Evolutionary conservation across 2,113 vertebrate genomes (phyloP).

Genomic region (Galemys pyrenaicus): DNA sequence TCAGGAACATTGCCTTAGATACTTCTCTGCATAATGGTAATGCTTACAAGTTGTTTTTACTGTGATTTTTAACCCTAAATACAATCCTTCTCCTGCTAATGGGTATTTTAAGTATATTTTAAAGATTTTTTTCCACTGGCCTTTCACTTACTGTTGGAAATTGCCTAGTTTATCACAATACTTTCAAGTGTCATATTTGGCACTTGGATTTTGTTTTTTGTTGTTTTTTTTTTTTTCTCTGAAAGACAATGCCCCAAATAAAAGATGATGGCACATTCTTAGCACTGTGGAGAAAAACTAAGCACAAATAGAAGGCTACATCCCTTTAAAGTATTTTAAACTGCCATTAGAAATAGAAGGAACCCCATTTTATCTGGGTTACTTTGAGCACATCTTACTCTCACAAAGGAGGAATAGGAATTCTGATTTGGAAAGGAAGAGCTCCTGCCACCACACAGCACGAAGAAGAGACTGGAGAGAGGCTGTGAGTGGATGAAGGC

Average conservation of each 20-base stretch:
- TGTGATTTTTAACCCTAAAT: neutral
- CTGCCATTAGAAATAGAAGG: conserved; percentile 35
- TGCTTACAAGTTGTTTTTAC: conserved; percentile 56
- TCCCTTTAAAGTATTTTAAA: conserved; percentile 34
- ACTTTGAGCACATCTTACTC: neutral
- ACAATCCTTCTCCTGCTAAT: conserved; percentile 44
- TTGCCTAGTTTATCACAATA: conserved; percentile 14
- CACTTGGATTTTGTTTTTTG: neutral
- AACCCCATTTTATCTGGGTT: conserved; percentile 59
- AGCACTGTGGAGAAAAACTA: neutral
- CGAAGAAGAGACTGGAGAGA: neutral
- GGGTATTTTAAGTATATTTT: conserved; percentile 54
- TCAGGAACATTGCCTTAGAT: conserved; percentile 61
- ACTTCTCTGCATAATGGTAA: conserved; percentile 33
- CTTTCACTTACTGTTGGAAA: conserved; percentile 29
- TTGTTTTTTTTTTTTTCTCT: rapidly evolving
- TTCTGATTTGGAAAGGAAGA: conserved; percentile 45
- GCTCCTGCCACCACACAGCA: neutral
- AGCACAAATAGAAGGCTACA: neutral
- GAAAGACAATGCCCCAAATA: conserved; percentile 32
- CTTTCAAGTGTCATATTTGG: conserved; percentile 24
- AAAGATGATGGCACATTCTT: neutral
- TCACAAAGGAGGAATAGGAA: conserved; percentile 32
- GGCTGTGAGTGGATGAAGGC: conserved; percentile 23
- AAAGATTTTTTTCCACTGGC: conserved; percentile 30